Evolutionary conservation across 2,113 vertebrate genomes (phyloP).

Genomic region (Lethenteron reissneri): DNA sequence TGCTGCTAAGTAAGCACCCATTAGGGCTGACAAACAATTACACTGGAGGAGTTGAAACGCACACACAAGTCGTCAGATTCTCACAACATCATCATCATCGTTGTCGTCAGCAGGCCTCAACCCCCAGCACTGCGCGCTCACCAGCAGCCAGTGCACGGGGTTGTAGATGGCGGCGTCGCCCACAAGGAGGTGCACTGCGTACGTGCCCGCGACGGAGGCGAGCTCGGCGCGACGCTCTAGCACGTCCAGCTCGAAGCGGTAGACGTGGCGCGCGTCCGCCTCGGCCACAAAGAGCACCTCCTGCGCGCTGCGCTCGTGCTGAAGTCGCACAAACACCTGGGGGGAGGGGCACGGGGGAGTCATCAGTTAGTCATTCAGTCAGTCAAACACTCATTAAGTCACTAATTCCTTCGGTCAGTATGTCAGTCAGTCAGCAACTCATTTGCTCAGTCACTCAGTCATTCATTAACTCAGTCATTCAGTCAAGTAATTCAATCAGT

Average conservation of each 20-base stretch:
- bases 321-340: slow-evolving; percentile 82
- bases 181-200: slow-evolving; percentile 70
- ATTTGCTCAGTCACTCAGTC: no score
- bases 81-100: background rate
- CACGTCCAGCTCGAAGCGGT: slow-evolving; percentile 89
- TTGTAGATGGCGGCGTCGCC: slow-evolving; percentile 92
- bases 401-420: no score
- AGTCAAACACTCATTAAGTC: no score
- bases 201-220: slow-evolving; percentile 75
- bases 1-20: no score
- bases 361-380: no score
- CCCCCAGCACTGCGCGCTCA: slow-evolving; percentile 20
- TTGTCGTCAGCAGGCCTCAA: no score
- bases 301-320: slow-evolving; percentile 87
- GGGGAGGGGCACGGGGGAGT: background rate
- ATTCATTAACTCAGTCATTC: no score
- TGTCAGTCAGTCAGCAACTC: no score
- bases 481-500: no score
- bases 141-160: slow-evolving; percentile 88
- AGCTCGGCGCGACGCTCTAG: slow-evolving; percentile 73
- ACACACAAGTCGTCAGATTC: background rate
- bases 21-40: background rate
- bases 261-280: slow-evolving; percentile 69
- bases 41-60: background rate
- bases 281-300: slow-evolving; percentile 97